Percentiles rank a stretch among this genome's conserved stretches.
Evolutionary conservation across 2,888 invertebrate species (phyloP).

Genomic region (Phania funesta): DNA sequence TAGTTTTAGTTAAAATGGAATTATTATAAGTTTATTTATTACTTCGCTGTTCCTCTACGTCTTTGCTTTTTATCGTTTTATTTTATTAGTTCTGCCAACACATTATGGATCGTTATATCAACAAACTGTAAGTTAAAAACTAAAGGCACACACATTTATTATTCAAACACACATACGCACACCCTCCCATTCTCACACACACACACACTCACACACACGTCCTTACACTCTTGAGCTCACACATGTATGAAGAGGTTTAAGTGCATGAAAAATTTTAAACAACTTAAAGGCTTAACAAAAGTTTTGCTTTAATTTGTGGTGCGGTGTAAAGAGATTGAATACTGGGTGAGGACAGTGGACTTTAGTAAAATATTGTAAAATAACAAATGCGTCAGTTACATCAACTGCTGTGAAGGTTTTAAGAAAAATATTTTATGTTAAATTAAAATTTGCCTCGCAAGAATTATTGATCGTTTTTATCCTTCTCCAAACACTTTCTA

Average conservation of each 20-base stretch:
- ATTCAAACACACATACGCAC: conserved; percentile 16
- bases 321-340: background rate
- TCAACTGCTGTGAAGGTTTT: too few relatives aligned
- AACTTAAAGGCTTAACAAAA: conserved; percentile 63
- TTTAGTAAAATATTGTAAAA: background rate
- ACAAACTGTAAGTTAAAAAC: conserved; percentile 42
- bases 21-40: conserved; percentile 28
- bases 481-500: too few relatives aligned
- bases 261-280: conserved; percentile 21
- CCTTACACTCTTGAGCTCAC: background rate
- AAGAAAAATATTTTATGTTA: too few relatives aligned
- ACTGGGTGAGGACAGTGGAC: background rate
- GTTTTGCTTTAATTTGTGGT: conserved; percentile 33
- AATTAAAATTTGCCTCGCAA: too few relatives aligned
- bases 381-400: too few relatives aligned
- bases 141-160: conserved; percentile 40
- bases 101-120: conserved; percentile 56
- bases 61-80: background rate
- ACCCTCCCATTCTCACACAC: background rate
- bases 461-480: too few relatives aligned
- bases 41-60: background rate
- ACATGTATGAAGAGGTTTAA: background rate
- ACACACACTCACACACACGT: background rate
- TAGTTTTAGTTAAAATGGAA: conserved; percentile 29
- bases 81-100: conserved; percentile 53